These are phyloP conservation scores for Anoplius nigerrimus DNA, from an alignment of 2,888 invertebrate genomes.

Conservation along the genomic window DNA sequence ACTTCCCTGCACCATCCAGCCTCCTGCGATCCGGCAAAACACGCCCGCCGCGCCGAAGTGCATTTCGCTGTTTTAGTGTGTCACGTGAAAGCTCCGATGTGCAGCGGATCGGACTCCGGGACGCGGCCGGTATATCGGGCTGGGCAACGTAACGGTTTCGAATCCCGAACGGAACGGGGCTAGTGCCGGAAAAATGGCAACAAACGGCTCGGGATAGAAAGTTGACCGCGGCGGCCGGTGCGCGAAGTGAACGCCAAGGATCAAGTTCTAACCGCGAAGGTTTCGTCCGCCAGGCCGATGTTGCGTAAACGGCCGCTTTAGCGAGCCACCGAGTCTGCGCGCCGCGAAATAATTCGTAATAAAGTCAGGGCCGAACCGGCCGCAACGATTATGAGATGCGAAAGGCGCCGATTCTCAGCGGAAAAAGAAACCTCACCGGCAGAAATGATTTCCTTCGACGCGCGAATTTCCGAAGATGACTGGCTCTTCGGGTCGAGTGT, in stretches of 20 bases:
- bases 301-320: not conserved
- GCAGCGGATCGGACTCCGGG: constrained; percentile 33
- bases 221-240: constrained; percentile 32
- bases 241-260: constrained; percentile 29
- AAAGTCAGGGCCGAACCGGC: no score
- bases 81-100: constrained; percentile 52
- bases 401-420: no score
- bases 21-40: not conserved
- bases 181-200: constrained; percentile 43
- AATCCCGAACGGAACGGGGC: constrained; percentile 39
- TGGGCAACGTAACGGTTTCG: constrained; percentile 41
- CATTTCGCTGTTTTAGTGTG: constrained; percentile 50
- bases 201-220: constrained; percentile 37
- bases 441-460: no score
- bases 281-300: constrained; percentile 15
- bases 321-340: not conserved
- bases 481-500: no score
- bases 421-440: no score
- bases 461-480: no score
- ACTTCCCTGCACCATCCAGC: no score
- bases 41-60: not conserved
- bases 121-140: constrained; percentile 2
- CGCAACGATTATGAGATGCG: no score
- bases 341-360: no score
- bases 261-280: constrained; percentile 43